Evolutionary conservation across 2,888 invertebrate species (phyloP).

Genomic region (Eupithecia pulchellata): DNA sequence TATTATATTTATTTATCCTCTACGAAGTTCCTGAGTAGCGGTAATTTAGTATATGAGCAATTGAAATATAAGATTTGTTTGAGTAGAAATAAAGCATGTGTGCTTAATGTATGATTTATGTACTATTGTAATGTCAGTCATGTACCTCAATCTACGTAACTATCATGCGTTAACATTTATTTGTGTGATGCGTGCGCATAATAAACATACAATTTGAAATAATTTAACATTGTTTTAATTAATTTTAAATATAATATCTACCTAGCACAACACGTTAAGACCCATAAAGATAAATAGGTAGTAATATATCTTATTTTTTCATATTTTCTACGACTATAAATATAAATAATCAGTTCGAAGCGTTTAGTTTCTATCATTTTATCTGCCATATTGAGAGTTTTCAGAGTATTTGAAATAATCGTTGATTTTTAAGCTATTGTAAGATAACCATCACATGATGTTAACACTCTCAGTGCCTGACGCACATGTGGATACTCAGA

Average conservation of each 20-base stretch:
- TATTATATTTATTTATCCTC: slow-evolving; percentile 50
- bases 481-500: not conserved
- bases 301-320: no score
- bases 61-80: slow-evolving; percentile 22
- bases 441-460: not conserved
- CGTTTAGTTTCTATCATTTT: no score
- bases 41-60: slow-evolving; percentile 19
- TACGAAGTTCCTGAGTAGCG: slow-evolving; percentile 22
- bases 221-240: no score
- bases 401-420: not conserved
- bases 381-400: not conserved
- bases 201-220: slow-evolving; percentile 41
- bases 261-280: not conserved
- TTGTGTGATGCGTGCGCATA: slow-evolving; percentile 54
- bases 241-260: not conserved
- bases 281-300: not conserved
- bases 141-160: slow-evolving; percentile 31
- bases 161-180: slow-evolving; percentile 38
- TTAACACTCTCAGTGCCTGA: not conserved
- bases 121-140: slow-evolving; percentile 24
- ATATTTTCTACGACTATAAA: no score
- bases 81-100: slow-evolving; percentile 31
- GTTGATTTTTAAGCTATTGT: not conserved
- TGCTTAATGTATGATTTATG: slow-evolving; percentile 23
- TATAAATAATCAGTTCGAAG: no score